A percentile compares a stretch with the other conserved stretches of the same genome.
These are phyloP conservation scores for Gambusia yucatana DNA, from an alignment of 2,797 vertebrate genomes.

Conservation along the genomic window DNA sequence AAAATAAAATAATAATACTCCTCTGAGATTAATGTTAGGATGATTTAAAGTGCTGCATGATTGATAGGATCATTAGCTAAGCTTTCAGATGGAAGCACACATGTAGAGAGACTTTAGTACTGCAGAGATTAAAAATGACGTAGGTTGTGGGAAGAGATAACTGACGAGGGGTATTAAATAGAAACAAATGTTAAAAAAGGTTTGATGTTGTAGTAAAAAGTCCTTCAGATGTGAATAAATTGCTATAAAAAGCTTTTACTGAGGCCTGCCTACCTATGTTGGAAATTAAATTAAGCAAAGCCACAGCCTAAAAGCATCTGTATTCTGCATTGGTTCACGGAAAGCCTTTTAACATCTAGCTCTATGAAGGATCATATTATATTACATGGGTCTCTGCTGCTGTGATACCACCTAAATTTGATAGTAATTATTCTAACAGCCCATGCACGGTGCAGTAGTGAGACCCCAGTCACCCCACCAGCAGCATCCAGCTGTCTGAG, in stretches of 20 bases:
- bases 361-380: not conserved
- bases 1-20: constrained; percentile 45
- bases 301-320: constrained; percentile 19
- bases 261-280: constrained; percentile 11
- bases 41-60: constrained; percentile 49
- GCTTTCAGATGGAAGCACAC: constrained; percentile 39
- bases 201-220: not conserved
- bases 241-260: constrained; percentile 21
- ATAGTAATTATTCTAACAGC: constrained; percentile 52
- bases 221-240: constrained; percentile 26
- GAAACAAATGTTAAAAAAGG: not conserved
- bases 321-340: not conserved
- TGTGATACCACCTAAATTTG: constrained; percentile 46
- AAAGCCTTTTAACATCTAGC: constrained; percentile 23
- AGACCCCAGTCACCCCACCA: constrained; percentile 19
- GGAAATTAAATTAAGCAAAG: constrained; percentile 24
- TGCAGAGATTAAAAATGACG: constrained; percentile 31
- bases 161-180: not conserved
- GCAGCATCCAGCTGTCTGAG: constrained; percentile 43
- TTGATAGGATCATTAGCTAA: constrained; percentile 64
- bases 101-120: constrained; percentile 28
- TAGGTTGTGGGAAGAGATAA: not conserved
- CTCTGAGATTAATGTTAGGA: constrained; percentile 50
- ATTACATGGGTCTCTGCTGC: not conserved
- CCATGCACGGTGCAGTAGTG: constrained; percentile 18